A percentile compares a stretch with the other conserved stretches of the same genome.
Conservation (phyloP, 2,113 vertebrate species). For the Eulacestoma nigropectus region DNA sequence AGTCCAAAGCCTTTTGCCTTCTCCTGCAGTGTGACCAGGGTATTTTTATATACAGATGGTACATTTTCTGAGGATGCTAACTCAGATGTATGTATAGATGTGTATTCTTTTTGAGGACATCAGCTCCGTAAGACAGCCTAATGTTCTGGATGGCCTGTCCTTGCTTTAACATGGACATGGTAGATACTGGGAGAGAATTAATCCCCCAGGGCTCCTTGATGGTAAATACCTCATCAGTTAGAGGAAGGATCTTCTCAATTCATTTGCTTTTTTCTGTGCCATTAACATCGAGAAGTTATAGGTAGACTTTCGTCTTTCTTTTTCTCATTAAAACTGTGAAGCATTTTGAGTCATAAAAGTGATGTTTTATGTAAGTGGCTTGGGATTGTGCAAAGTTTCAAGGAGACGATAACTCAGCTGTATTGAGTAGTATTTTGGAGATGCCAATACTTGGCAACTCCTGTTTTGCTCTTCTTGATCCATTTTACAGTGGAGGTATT, state of each 20-base stretch:
- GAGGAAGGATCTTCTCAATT: not conserved
- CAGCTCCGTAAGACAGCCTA: not conserved
- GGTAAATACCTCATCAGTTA: not conserved
- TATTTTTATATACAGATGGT: not conserved
- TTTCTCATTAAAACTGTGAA: not conserved
- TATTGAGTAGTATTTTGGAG: not conserved
- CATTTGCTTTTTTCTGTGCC: not conserved
- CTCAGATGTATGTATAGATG: not conserved
- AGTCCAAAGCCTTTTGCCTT: not conserved
- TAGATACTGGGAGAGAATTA: not conserved
- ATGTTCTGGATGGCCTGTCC: not conserved
- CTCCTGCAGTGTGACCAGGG: not conserved
- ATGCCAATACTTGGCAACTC: not conserved
- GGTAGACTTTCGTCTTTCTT: not conserved
- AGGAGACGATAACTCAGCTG: not conserved
- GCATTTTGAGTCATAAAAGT: not conserved
- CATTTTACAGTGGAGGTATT: not conserved
- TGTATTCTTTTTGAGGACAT: not conserved
- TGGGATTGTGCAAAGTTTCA: not conserved
- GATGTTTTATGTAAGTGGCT: not conserved
- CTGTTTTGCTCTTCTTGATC: not conserved
- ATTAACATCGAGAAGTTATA: not conserved
- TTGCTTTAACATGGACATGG: not conserved
- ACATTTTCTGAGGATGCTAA: not conserved
- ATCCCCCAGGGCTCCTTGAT: not conserved